Percentiles rank a stretch among this genome's conserved stretches.
Evolutionary conservation across 1,140 invertebrate genomes (phyloP).

Genomic region (Leptinotarsa defecta): DNA sequence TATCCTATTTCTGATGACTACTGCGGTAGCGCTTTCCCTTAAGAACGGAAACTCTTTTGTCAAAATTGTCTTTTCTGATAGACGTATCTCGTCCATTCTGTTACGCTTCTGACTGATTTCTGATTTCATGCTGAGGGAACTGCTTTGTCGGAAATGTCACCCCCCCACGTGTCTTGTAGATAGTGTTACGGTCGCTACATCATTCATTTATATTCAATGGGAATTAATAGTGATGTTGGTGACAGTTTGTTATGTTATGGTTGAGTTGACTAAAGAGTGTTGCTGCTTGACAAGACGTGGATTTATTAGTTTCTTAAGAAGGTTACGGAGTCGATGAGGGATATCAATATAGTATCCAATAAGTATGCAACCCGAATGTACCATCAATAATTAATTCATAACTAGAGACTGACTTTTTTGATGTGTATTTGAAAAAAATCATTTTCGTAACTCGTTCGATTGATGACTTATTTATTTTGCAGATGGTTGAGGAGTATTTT

Average conservation of each 20-base stretch:
- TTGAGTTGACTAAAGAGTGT: background rate
- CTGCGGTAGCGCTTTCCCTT: too few relatives aligned
- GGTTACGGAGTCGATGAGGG: too few relatives aligned
- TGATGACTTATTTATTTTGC: too few relatives aligned
- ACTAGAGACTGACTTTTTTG: too few relatives aligned
- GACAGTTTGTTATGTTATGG: background rate
- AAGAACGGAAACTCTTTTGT: background rate
- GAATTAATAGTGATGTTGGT: background rate
- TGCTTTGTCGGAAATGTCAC: background rate
- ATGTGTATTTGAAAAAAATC: too few relatives aligned
- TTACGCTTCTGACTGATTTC: background rate
- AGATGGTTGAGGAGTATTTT: too few relatives aligned
- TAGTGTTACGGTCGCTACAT: background rate
- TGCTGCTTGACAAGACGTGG: background rate
- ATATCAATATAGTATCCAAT: too few relatives aligned
- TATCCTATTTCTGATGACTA: too few relatives aligned
- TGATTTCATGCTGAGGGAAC: slow-evolving; percentile 5
- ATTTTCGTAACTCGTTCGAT: too few relatives aligned
- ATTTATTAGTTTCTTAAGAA: too few relatives aligned
- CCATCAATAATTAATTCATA: too few relatives aligned
- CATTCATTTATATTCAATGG: slow-evolving; percentile 3
- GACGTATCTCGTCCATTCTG: background rate
- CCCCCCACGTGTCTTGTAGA: background rate
- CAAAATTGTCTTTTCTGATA: background rate
- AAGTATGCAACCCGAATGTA: too few relatives aligned